Evolutionary conservation across 2,888 invertebrate species (phyloP).

Genomic region (Branchellion lobata): DNA sequence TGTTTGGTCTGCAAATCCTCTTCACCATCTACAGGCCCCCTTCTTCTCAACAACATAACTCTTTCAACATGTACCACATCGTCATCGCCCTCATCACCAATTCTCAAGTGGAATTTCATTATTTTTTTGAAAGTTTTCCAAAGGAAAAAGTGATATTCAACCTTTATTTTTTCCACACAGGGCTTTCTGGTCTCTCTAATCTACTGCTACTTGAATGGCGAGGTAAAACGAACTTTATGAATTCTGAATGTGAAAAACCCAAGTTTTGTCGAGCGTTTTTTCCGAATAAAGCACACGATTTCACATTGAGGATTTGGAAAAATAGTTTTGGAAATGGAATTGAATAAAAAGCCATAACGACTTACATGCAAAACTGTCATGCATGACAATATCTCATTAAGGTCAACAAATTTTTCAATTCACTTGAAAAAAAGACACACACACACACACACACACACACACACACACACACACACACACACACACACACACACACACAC

Average conservation of each 20-base stretch:
- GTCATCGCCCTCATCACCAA: constrained; percentile 5
- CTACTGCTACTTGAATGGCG: constrained; percentile 50
- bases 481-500: too few species aligned
- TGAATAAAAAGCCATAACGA: background rate
- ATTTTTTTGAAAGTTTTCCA: background rate
- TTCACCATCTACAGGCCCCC: constrained; percentile 58
- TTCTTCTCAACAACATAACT: background rate
- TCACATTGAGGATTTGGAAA: too few species aligned
- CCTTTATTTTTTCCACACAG: constrained; percentile 27
- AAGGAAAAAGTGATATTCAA: background rate
- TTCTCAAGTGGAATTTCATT: background rate
- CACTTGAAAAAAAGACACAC: too few species aligned
- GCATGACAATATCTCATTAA: too few species aligned
- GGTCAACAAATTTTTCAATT: too few species aligned
- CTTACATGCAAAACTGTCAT: too few species aligned
- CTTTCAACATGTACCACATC: background rate
- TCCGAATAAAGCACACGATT: too few species aligned
- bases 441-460: too few species aligned
- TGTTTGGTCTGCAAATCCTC: constrained; percentile 59
- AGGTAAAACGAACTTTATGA: too few species aligned
- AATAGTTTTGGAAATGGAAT: background rate
- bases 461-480: too few species aligned
- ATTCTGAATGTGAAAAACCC: too few species aligned
- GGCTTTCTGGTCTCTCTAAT: constrained; percentile 50
- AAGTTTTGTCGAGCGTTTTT: too few species aligned